Percentiles rank a stretch among this genome's conserved stretches.
These are phyloP conservation scores for Griposia aprilina DNA, from an alignment of 2,888 invertebrate genomes.

Conservation along the genomic window DNA sequence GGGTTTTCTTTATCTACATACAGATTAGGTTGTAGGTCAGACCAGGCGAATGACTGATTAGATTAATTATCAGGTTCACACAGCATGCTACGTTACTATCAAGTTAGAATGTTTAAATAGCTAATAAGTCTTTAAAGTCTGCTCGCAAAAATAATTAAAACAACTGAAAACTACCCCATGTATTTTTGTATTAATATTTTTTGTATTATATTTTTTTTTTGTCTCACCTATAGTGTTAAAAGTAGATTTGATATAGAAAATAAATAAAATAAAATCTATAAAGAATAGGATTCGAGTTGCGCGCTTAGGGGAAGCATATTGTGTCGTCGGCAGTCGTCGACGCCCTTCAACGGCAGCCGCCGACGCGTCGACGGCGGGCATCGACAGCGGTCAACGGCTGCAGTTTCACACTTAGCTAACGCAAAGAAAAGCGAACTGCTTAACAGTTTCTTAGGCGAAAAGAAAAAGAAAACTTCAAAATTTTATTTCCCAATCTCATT, in stretches of 20 bases:
- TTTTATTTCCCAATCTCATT: slow-evolving; percentile 31
- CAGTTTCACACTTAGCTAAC: no score
- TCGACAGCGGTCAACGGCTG: no score
- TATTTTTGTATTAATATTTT: neutral
- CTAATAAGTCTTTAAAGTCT: slow-evolving; percentile 30
- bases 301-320: no score
- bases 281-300: no score
- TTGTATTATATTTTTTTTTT: no score
- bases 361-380: no score
- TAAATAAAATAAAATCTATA: no score
- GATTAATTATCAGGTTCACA: slow-evolving; percentile 22
- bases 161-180: neutral
- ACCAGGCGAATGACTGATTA: slow-evolving; percentile 52
- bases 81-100: slow-evolving; percentile 21
- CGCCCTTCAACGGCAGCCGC: no score
- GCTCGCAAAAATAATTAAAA: neutral
- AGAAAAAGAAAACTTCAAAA: neutral
- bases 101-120: slow-evolving; percentile 30
- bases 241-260: neutral
- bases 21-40: slow-evolving; percentile 42
- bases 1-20: slow-evolving; percentile 23
- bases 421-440: neutral
- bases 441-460: neutral
- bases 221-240: no score
- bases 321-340: no score